A percentile compares a stretch with the other conserved stretches of the same genome.
phyloP scores from a whole-genome alignment of 2,797 vertebrate genomes.

The Anableps anableps region DNA sequence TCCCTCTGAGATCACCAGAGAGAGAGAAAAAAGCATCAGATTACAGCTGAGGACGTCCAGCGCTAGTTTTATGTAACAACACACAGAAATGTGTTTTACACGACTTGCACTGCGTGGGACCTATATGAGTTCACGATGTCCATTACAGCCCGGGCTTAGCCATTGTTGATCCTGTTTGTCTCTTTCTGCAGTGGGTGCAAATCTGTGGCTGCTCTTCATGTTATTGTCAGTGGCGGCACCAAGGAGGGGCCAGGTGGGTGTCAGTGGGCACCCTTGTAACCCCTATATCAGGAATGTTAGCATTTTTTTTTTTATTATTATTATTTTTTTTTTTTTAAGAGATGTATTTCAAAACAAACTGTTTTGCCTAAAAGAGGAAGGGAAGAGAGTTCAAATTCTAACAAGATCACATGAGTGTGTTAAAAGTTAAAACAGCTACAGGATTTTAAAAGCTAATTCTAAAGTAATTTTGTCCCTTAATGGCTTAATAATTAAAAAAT shows the following conservation, averaged over 20 bases:
- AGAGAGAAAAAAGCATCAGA: background rate
- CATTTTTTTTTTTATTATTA: background rate
- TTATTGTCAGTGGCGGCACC: constrained; percentile 3
- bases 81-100: background rate
- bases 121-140: background rate
- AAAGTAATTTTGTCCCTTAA: background rate
- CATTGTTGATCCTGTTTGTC: constrained; percentile 45
- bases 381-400: background rate
- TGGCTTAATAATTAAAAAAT: background rate
- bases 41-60: background rate
- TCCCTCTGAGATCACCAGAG: constrained; percentile 1
- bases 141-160: constrained; percentile 20
- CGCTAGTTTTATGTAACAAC: background rate
- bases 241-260: background rate
- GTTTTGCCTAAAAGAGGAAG: background rate
- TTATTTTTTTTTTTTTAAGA: too few relatives aligned
- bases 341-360: background rate
- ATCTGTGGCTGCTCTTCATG: constrained; percentile 7
- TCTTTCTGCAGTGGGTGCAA: constrained; percentile 6
- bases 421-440: background rate
- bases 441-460: background rate
- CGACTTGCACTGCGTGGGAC: background rate
- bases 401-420: background rate
- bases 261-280: background rate
- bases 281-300: background rate